phyloP scores from a whole-genome alignment of 2,113 vertebrate species.

The Strix aluco region DNA sequence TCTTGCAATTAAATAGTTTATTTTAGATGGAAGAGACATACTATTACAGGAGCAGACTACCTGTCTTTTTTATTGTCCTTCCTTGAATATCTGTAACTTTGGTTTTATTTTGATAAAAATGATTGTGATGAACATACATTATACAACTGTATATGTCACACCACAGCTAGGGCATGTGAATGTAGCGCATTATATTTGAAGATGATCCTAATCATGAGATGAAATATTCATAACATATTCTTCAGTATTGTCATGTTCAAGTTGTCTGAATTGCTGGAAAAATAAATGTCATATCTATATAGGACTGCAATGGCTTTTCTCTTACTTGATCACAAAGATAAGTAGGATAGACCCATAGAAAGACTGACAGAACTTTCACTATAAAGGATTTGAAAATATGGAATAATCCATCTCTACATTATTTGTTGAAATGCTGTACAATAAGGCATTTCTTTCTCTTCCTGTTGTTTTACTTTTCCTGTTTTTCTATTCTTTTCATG shows the following conservation, averaged over 20 bases:
- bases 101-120: background rate
- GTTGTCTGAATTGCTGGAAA: background rate
- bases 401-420: constrained; percentile 6
- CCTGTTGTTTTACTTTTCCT: constrained; percentile 37
- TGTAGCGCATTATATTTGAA: background rate
- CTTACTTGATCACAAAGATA: constrained; percentile 11
- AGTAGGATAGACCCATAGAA: constrained; percentile 6
- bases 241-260: background rate
- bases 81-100: background rate
- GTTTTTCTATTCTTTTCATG: constrained; percentile 55
- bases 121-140: background rate
- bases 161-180: background rate
- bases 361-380: background rate
- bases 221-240: constrained; percentile 33
- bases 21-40: background rate
- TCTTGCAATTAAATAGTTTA: constrained; percentile 4
- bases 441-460: background rate
- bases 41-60: background rate
- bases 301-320: constrained; percentile 4
- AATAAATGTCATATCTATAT: background rate
- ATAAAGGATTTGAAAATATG: constrained; percentile 5
- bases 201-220: background rate
- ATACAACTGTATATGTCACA: background rate
- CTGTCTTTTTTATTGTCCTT: background rate
- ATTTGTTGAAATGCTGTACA: background rate